Conservation (phyloP, 2,113 vertebrate genomes). For the Lathamus discolor region DNA sequence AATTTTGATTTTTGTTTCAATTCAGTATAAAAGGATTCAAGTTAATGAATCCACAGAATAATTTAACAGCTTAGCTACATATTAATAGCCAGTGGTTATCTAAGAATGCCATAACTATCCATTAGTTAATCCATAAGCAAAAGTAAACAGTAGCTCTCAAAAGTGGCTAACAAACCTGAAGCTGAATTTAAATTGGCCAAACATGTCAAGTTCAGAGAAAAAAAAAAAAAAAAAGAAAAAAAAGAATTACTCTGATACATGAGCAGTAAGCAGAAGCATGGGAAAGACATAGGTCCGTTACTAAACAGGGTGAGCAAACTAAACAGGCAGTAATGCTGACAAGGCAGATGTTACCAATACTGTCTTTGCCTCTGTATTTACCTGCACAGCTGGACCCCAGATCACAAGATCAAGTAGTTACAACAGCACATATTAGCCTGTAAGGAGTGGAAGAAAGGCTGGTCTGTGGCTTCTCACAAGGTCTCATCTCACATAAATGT, state of each 20-base stretch:
- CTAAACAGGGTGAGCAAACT: background rate
- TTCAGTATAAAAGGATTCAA: background rate
- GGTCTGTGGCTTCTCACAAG: background rate
- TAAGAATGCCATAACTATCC: background rate
- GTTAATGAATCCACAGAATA: background rate
- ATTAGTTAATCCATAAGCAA: background rate
- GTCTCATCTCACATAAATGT: background rate
- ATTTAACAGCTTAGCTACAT: background rate
- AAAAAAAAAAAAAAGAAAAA: background rate
- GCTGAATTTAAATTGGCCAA: background rate
- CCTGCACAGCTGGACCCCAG: background rate
- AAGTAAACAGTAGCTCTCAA: background rate
- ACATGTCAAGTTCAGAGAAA: background rate
- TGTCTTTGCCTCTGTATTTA: background rate
- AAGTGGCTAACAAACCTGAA: background rate
- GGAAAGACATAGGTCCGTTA: background rate
- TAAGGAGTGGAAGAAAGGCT: background rate
- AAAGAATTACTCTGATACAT: background rate
- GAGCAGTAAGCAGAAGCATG: background rate
- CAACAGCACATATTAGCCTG: rapidly evolving
- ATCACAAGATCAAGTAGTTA: background rate
- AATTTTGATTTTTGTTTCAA: background rate
- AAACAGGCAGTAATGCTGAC: background rate
- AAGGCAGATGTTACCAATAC: background rate
- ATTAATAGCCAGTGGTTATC: background rate